Base-by-base conservation (phyloP, 2,113 vertebrate species). In the Carassius carassius region DNA sequence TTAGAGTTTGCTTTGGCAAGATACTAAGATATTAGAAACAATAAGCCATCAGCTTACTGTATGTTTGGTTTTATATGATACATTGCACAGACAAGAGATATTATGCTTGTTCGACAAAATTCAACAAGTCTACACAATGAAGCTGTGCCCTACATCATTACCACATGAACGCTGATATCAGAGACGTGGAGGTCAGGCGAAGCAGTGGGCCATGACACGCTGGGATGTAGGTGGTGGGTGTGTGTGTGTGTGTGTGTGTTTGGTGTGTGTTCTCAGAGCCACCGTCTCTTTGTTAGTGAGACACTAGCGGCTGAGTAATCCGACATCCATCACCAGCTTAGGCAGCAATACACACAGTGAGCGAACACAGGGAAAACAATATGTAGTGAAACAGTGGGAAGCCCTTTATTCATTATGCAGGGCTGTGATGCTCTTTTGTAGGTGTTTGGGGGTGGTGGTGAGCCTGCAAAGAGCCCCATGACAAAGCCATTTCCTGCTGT, bases 301-400 rank as follows among this genome's bases (percentile, higher is more conserved):
- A 84, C 78, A 86, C 78, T 84, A 86, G 82, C 56, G 83, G 83
- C 82, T 82, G 77, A 87, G 90, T 92, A 92, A 92, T 92, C 91
- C 23, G 91, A 93, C 93, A 93, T 92, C 92, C 92, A 93, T 94
- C 93, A 94, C 87, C 83, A 90, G 90, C 90, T 91, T 78, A 92
- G 89, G 19, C 80, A 91, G 90, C 86, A 91, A 88, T 87, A 90
- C 90, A 91, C 91, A 91, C 88, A 89, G 87, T 86, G 87, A 88
- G 84, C 81, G 88, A 92, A 90, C 91, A 90, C 77, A 69, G 49
- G 86, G 58, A 90, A 90, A 77, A 93, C 92, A 93, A 94, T 91
- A 70, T 35, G 65, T 83, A 65, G 89, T 91, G 87, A 90, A 89
- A 90, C 88, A 73, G 92, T 86, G 92, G 92, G 92, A 92, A 89